phyloP scores from a whole-genome alignment of 23 tunicate species.

The Diplosoma virens region DNA sequence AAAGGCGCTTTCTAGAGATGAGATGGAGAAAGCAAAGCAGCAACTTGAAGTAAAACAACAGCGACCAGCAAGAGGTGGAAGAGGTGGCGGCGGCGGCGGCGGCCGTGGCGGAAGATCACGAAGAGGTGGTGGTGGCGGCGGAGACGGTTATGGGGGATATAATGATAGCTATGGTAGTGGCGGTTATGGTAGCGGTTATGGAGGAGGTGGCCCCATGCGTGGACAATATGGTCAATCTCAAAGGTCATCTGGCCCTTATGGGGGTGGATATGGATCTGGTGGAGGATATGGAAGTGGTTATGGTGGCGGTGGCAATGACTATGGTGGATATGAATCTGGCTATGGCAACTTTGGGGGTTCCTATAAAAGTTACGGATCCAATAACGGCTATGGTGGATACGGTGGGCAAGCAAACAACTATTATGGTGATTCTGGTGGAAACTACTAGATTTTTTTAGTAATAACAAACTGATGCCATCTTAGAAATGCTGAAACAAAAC shows the following conservation, averaged over 20 bases:
- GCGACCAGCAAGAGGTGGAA: background rate
- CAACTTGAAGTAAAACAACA: conserved; percentile 28
- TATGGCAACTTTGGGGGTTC: conserved; percentile 10
- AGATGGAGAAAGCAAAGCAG: conserved; percentile 64
- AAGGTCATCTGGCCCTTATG: conserved; percentile 36
- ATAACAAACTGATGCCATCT: no score
- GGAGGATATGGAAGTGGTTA: conserved; percentile 25
- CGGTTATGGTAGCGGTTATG: conserved; percentile 34
- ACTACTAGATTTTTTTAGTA: background rate
- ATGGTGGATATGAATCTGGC: conserved; percentile 6
- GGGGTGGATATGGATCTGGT: conserved; percentile 20
- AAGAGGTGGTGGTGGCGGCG: conserved; percentile 27
- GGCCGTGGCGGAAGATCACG: conserved; percentile 17
- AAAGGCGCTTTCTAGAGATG: conserved; percentile 74
- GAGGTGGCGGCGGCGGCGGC: conserved; percentile 9
- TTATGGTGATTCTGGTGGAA: background rate
- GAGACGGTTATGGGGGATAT: conserved; percentile 20
- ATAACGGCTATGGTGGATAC: background rate
- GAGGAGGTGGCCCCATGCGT: conserved; percentile 35
- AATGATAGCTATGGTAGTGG: conserved; percentile 19
- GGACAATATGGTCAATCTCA: conserved; percentile 2
- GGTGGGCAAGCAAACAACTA: background rate
- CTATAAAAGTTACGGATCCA: conserved; percentile 5
- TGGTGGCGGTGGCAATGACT: conserved; percentile 7
- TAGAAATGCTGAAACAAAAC: no score